Evolutionary conservation across 2,113 vertebrate species (phyloP).

Genomic region (Diphyllodes magnificus): DNA sequence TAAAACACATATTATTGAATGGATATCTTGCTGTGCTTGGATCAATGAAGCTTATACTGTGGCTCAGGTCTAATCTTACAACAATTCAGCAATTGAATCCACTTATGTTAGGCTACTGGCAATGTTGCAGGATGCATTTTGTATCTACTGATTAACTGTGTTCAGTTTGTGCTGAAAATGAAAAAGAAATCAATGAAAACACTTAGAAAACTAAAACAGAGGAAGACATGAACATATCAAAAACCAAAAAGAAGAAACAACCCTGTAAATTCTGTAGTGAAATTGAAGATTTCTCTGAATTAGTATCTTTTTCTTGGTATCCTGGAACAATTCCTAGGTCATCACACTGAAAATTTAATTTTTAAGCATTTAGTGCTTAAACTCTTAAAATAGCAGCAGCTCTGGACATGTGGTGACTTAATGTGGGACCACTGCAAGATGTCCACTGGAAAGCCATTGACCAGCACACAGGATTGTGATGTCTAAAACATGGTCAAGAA

Average conservation of each 20-base stretch:
- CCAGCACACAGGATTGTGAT: neutral
- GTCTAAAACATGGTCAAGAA: neutral
- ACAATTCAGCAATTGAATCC: slow-evolving; percentile 51
- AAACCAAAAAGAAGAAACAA: neutral
- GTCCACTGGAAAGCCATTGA: neutral
- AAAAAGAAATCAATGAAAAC: slow-evolving; percentile 53
- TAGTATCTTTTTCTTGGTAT: neutral
- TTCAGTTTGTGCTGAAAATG: slow-evolving; percentile 47
- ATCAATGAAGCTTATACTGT: slow-evolving; percentile 65
- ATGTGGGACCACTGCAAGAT: neutral
- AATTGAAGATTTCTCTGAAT: neutral
- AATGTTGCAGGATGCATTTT: slow-evolving; percentile 29
- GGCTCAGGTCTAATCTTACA: slow-evolving; percentile 59
- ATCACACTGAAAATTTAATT: neutral
- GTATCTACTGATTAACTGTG: slow-evolving; percentile 11
- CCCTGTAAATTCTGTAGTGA: neutral
- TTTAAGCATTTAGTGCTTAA: neutral
- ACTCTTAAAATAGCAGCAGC: neutral
- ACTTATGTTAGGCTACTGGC: slow-evolving; percentile 29
- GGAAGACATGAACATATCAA: neutral
- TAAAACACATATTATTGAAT: slow-evolving; percentile 63
- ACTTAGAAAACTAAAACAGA: slow-evolving; percentile 9
- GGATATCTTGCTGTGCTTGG: slow-evolving; percentile 48
- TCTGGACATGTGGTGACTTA: neutral
- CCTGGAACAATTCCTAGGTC: neutral